Evolutionary conservation across 2,888 invertebrate species (phyloP).

Genomic region (Pachycephus smyrnensis): DNA sequence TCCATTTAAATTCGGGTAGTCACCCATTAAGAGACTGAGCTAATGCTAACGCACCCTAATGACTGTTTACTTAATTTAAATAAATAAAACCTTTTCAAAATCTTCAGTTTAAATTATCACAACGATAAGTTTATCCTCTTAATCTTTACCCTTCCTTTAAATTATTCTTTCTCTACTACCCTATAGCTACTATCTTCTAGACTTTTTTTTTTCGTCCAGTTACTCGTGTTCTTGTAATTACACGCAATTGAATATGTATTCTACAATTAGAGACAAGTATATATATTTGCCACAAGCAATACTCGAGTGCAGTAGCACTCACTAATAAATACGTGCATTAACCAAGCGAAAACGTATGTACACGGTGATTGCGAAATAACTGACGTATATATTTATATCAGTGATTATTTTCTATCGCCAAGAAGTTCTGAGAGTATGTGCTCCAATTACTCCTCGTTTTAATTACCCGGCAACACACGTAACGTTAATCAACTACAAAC

Average conservation of each 20-base stretch:
- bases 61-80: neutral
- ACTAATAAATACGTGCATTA: no score
- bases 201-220: no score
- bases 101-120: neutral
- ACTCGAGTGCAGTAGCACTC: no score
- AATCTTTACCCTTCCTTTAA: no score
- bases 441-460: conserved; percentile 39
- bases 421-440: conserved; percentile 26
- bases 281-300: neutral
- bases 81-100: neutral
- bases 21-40: neutral
- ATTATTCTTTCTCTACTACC: neutral
- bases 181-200: neutral
- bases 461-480: conserved; percentile 24
- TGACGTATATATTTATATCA: no score
- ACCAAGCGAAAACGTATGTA: no score
- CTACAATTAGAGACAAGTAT: neutral
- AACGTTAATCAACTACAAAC: neutral
- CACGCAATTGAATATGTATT: neutral
- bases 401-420: conserved; percentile 3
- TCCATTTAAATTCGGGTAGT: conserved; percentile 43
- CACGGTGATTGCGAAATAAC: neutral
- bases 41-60: neutral
- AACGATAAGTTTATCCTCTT: no score
- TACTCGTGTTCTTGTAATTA: neutral